Conservation (phyloP, 2,113 vertebrate species). For the Nicator chloris region DNA sequence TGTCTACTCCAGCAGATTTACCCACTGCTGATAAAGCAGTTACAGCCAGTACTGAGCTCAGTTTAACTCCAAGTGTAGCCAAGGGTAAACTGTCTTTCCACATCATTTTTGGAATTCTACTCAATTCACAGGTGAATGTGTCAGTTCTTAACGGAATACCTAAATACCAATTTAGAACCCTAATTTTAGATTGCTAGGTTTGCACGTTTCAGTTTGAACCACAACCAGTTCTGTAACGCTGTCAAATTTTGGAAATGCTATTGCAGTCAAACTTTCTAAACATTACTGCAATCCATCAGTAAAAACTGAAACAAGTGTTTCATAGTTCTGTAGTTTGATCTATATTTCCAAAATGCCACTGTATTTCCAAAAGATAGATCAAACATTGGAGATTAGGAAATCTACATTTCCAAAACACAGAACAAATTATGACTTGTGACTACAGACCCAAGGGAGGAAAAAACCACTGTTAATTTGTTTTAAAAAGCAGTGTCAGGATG, state of each 20-base stretch:
- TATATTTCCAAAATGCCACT: not conserved
- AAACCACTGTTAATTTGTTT: not conserved
- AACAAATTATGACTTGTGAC: not conserved
- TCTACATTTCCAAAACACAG: not conserved
- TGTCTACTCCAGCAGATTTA: slow-evolving; percentile 61
- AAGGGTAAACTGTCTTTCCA: slow-evolving; percentile 24
- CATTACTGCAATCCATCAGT: not conserved
- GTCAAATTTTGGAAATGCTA: not conserved
- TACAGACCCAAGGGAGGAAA: not conserved
- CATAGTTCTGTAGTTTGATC: no score
- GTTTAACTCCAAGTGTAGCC: slow-evolving; percentile 41
- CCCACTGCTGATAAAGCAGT: slow-evolving; percentile 55
- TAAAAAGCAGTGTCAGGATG: not conserved
- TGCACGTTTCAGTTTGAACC: not conserved
- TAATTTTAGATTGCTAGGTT: not conserved
- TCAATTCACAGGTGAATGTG: slow-evolving; percentile 6
- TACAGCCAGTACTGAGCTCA: slow-evolving; percentile 24
- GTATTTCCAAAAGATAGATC: not conserved
- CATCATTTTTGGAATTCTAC: not conserved
- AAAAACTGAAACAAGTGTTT: not conserved
- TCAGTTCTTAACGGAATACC: not conserved
- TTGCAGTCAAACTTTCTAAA: not conserved
- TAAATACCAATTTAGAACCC: not conserved
- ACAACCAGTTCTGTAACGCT: not conserved
- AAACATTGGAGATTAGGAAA: not conserved